Base-by-base conservation (phyloP, 1,140 invertebrate genomes). In the Pseudomyrmex concolor region DNA sequence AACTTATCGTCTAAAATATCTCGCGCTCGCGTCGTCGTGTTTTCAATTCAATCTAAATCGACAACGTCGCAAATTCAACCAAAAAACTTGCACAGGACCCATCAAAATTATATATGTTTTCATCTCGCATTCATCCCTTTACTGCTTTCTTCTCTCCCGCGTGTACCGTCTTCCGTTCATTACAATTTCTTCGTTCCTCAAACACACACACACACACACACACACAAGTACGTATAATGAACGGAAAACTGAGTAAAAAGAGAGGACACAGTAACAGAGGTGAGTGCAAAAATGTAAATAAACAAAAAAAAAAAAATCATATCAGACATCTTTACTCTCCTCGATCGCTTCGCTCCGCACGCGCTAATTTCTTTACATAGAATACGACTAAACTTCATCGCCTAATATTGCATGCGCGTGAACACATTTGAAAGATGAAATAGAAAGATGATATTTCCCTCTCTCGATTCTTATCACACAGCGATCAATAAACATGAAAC, bases 1-100 rank as follows among this genome's bases (percentile, higher is more conserved):
- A 86, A 90, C 86, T 76, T 89, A 91, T 85, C 86, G 55, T 66
- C 81, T 83, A 78, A 83, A 84, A 88, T 85, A 86, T 85, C 85
- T 84, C 87, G 60, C 54, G 50, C 48, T 72, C 54, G 45, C 43
- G 63, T 85, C 86, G 60, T 64, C 85, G 74, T 86, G 55, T 84
- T 86, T 80, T 59, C 89, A 92, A 92, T 91, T 91, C 83, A 87
- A 91, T 91, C 90, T 91, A 92, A 91, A 84, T 91, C 87, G 85
- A 92, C 86, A 89, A 92, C 89, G 88, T 90, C 86, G 81, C 66
- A 89, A 91, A 92, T 91, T 90, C 88, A 92, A 92, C 84, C 89
- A 5, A 51, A 87, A 92, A 86, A 88, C 90, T 93, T 93, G 92
- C 92, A 92, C 91, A 92, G 89, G 90, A 92, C 92, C 92, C 92